Conservation (phyloP, 2,888 invertebrate species). For the Aspidiotus destructor region DNA sequence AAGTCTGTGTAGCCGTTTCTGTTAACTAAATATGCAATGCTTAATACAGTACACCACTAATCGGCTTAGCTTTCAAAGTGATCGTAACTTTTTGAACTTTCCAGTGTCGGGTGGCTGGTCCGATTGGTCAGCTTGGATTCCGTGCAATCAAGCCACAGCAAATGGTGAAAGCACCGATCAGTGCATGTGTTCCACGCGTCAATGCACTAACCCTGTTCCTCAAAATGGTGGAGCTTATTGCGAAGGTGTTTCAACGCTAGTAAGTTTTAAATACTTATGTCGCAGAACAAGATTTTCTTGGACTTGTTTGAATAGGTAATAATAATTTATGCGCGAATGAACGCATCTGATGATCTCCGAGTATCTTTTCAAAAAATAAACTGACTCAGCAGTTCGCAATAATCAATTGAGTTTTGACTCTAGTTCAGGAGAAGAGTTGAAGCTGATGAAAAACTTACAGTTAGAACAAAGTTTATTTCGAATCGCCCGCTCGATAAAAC, state of each 20-base stretch:
- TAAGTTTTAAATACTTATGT: conserved; percentile 37
- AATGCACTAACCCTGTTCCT: conserved; percentile 75
- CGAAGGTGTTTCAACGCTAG: conserved; percentile 45
- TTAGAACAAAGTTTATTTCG: too few relatives aligned
- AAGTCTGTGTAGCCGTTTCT: too few relatives aligned
- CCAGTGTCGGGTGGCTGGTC: conserved; percentile 77
- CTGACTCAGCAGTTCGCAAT: too few relatives aligned
- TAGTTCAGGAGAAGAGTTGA: too few relatives aligned
- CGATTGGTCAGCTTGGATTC: conserved; percentile 72
- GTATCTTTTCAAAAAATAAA: too few relatives aligned
- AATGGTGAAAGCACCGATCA: conserved; percentile 50
- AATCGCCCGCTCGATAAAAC: too few relatives aligned
- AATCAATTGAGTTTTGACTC: too few relatives aligned
- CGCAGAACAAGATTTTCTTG: not conserved
- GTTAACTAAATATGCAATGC: too few relatives aligned
- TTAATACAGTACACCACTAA: too few relatives aligned
- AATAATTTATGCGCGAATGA: not conserved
- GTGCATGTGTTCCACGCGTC: conserved; percentile 69
- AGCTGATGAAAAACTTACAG: too few relatives aligned
- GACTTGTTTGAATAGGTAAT: not conserved
- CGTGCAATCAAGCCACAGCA: conserved; percentile 55
- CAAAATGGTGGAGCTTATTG: conserved; percentile 66
- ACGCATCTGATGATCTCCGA: too few relatives aligned
- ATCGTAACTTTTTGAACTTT: conserved; percentile 15
- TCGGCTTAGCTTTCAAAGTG: too few relatives aligned